Evolutionary conservation across 2,888 invertebrate genomes (phyloP).

Genomic region (Synergus gifuensis): DNA sequence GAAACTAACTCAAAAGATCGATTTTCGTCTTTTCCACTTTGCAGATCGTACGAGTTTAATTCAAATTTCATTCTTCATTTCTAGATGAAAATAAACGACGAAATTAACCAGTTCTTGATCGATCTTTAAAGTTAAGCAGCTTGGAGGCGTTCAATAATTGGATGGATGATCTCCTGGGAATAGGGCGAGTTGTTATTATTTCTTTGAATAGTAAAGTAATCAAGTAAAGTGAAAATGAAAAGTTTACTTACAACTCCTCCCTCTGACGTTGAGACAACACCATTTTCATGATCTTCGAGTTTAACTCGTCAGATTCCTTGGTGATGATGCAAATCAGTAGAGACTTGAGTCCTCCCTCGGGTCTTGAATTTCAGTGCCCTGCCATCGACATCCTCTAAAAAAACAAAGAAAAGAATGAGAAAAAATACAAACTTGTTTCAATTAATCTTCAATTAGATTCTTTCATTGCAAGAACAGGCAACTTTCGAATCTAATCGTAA

Average conservation of each 20-base stretch:
- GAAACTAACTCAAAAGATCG: slow-evolving; percentile 51
- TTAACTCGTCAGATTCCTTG: slow-evolving; percentile 70
- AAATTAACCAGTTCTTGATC: neutral
- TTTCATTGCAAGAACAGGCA: neutral
- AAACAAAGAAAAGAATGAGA: neutral
- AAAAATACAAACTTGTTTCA: slow-evolving; percentile 16
- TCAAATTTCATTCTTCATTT: neutral
- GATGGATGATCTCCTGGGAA: no score
- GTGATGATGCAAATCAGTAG: slow-evolving; percentile 65
- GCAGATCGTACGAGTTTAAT: neutral
- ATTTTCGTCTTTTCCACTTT: slow-evolving; percentile 46
- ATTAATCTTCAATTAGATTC: neutral
- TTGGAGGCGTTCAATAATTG: no score
- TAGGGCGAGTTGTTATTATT: no score
- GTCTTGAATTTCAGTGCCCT: slow-evolving; percentile 67
- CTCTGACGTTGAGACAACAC: slow-evolving; percentile 99
- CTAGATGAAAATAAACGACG: neutral
- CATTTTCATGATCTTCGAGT: slow-evolving; percentile 94
- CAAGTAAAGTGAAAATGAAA: slow-evolving; percentile 1
- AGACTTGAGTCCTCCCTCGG: slow-evolving; percentile 71
- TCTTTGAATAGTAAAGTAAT: neutral
- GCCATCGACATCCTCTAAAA: slow-evolving; percentile 68
- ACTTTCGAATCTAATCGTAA: slow-evolving; percentile 10
- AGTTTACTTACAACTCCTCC: slow-evolving; percentile 97
- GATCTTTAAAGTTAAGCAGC: no score